Evolutionary conservation across 2,113 vertebrate genomes (phyloP).

Genomic region (Odontophorus gujanensis): DNA sequence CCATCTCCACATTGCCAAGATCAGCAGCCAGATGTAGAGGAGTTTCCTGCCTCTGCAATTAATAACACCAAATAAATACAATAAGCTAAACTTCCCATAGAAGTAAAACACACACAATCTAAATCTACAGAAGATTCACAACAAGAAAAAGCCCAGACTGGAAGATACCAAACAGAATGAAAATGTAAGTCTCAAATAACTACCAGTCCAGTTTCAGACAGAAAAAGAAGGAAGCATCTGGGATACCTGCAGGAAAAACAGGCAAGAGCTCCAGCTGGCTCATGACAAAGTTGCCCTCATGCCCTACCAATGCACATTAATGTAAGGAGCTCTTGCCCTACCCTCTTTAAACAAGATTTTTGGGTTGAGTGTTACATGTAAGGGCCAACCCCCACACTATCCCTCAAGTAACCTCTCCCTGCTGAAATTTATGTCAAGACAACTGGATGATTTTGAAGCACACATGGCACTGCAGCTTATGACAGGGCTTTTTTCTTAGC

Average conservation of each 20-base stretch:
- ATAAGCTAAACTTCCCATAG: not conserved
- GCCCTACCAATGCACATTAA: not conserved
- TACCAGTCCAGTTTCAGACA: not conserved
- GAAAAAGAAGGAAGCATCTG: not conserved
- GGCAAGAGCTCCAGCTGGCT: not conserved
- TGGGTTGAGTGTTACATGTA: not conserved
- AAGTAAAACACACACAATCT: not conserved
- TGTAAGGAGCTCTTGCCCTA: not conserved
- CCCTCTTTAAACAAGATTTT: not conserved
- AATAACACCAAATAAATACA: conserved; percentile 14
- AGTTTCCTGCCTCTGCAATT: conserved; percentile 85
- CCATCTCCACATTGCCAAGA: conserved; percentile 85
- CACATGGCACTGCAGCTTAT: not conserved
- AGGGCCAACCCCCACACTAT: not conserved
- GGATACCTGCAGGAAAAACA: not conserved
- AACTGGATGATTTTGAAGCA: not conserved
- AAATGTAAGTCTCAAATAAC: not conserved
- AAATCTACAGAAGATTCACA: not conserved
- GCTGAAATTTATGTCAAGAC: not conserved
- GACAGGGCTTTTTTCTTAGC: not conserved
- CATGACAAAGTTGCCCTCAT: not conserved
- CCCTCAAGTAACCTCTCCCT: not conserved
- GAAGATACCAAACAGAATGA: not conserved
- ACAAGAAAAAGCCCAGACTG: not conserved
- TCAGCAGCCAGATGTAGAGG: conserved; percentile 89